Evolutionary conservation across 2,113 vertebrate genomes (phyloP).

Genomic region (Rhea pennata): DNA sequence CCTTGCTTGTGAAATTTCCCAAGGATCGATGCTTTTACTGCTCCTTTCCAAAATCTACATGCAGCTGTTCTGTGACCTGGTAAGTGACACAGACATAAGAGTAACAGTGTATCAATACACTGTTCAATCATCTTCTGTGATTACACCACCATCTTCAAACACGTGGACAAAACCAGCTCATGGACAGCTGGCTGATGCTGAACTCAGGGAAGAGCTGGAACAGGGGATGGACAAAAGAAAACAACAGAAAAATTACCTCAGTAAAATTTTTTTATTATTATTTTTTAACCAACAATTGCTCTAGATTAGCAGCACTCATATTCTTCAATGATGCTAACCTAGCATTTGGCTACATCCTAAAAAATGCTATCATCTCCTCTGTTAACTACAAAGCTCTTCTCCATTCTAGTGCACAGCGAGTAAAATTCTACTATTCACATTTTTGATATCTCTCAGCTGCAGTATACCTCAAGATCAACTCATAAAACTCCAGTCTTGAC

Average conservation of each 20-base stretch:
- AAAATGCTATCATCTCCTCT: slow-evolving; percentile 53
- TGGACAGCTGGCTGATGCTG: neutral
- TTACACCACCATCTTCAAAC: neutral
- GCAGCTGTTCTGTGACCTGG: neutral
- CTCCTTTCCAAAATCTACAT: neutral
- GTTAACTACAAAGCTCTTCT: slow-evolving; percentile 38
- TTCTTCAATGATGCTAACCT: slow-evolving; percentile 3
- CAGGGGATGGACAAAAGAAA: neutral
- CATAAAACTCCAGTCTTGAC: slow-evolving; percentile 6
- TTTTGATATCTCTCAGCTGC: slow-evolving; percentile 21
- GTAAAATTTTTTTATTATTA: neutral
- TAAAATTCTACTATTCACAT: slow-evolving; percentile 46
- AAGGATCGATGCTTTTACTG: neutral
- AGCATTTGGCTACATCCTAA: slow-evolving; percentile 48
- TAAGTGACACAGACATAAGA: neutral
- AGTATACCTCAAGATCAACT: slow-evolving; percentile 24
- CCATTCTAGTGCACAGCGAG: neutral
- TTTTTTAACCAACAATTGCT: neutral
- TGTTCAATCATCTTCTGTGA: neutral
- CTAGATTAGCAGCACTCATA: slow-evolving; percentile 25
- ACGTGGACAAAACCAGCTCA: neutral
- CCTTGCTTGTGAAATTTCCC: neutral
- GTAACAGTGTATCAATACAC: neutral
- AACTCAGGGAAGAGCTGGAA: neutral
- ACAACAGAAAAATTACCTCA: neutral